Percentiles rank a stretch among this genome's conserved stretches.
Conservation (phyloP, 92 coral and sea anemone genomes). For the Paramuricea clavata region DNA sequence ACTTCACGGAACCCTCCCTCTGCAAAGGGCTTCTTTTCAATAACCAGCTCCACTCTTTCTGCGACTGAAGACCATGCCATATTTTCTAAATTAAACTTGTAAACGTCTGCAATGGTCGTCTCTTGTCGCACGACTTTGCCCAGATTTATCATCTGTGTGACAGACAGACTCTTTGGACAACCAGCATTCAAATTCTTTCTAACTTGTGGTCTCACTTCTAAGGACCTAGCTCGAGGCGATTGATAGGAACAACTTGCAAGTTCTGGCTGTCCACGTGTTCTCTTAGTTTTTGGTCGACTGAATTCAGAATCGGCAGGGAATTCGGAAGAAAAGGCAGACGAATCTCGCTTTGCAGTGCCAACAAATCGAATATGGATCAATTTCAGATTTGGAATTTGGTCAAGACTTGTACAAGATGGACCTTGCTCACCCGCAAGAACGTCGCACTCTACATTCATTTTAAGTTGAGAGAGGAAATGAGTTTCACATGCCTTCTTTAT, state of each 20-base stretch:
- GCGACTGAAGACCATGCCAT: conserved; percentile 50
- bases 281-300: neutral
- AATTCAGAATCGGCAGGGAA: neutral
- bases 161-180: conserved; percentile 63
- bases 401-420: conserved; percentile 55
- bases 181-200: conserved; percentile 27
- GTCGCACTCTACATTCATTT: conserved; percentile 39
- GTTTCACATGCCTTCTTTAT: conserved; percentile 65
- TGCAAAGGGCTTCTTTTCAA: conserved; percentile 47
- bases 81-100: conserved; percentile 56
- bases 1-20: conserved; percentile 62
- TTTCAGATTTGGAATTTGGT: conserved; percentile 59
- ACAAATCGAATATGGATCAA: too few species aligned
- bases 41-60: conserved; percentile 31
- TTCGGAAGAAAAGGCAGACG: conserved; percentile 12
- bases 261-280: conserved; percentile 33
- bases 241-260: conserved; percentile 14
- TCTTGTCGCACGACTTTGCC: conserved; percentile 46
- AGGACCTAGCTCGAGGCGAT: conserved; percentile 5
- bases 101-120: conserved; percentile 37
- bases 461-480: conserved; percentile 26
- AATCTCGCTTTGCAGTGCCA: conserved; percentile 17
- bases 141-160: conserved; percentile 56
- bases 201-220: neutral
- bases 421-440: conserved; percentile 69